Evolutionary conservation across 1,140 invertebrate species (phyloP), one percentile per base, ranked within the genome.

Genomic region (Drosophila persimilis): DNA sequence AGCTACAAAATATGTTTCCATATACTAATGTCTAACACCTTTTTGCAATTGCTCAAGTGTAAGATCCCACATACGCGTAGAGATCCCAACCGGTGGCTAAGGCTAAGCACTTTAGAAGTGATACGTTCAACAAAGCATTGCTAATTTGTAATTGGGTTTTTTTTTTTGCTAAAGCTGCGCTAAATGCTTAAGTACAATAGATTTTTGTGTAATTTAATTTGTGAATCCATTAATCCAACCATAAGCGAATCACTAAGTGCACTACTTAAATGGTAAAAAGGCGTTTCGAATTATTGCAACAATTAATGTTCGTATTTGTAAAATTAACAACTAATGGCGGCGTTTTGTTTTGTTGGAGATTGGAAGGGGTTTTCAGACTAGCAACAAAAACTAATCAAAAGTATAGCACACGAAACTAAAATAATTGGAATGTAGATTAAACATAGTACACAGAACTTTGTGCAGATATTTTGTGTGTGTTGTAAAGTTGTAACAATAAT

Each of bases 271-370:
- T 77, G n/a, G 57, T 83, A 55, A 72, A 71, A 88, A 88, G 78
- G 83, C 83, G 57, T 72, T 67, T 74, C 58, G 62, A 88, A 62
- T 88, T 88, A 88, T 88, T 88, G 83, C 83, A 88, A 88, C 83
- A 78, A 67, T 75, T 78, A 81, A 69, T 45, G 61, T 75, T 78
- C 44, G 48, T 67, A 31, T 9, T 61, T 61, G 31, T 29, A 3
- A 50, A 61, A 48, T 64, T 67, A 79, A 73, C 70, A 81, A 77
- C 83, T 78, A 76, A 86, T 88, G 81, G 81, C 81, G 83, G 41
- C 62, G 72, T 65, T 31, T 31, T 31, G 31, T 31, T 31, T 58
- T 71, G 63, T 58, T 54, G 35, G 58, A 73, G 65, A 66, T 69
- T 75, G 64, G 55, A 66, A 61, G 58, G 46, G 35, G 43, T 45